Evolutionary conservation across 1,140 invertebrate genomes (phyloP).

Genomic region (Pachyrhynchus sulphureomaculatus): DNA sequence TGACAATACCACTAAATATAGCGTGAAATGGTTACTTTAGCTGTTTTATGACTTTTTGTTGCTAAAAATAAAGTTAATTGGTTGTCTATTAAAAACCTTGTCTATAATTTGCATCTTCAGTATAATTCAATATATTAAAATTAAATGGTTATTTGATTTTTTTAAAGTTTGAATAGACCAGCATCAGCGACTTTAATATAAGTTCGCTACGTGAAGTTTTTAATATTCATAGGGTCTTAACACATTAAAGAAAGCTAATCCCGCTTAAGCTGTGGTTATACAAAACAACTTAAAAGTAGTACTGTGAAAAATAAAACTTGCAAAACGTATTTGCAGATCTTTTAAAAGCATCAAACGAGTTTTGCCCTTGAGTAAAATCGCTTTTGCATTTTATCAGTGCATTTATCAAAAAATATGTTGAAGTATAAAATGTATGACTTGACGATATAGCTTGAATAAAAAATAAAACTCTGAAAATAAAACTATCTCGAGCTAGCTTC

Average conservation of each 20-base stretch:
- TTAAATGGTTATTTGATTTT: no score
- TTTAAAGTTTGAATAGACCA: neutral
- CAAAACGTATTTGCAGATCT: conserved; percentile 17
- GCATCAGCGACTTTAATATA: neutral
- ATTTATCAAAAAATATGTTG: conserved; percentile 20
- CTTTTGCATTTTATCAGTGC: conserved; percentile 9
- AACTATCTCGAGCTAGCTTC: neutral
- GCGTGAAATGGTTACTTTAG: no score
- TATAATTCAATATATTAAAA: no score
- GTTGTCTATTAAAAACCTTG: no score
- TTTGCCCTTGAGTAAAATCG: conserved; percentile 10
- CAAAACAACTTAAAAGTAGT: conserved; percentile 11
- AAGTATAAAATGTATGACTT: conserved; percentile 9
- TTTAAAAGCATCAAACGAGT: conserved; percentile 14
- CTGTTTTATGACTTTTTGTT: no score
- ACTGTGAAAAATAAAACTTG: conserved; percentile 9
- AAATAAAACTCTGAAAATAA: neutral
- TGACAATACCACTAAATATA: no score
- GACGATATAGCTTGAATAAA: conserved; percentile 15
- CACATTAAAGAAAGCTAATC: conserved; percentile 11
- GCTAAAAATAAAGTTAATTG: no score
- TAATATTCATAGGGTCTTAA: conserved; percentile 14
- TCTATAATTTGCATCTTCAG: no score
- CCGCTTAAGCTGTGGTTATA: conserved; percentile 10
- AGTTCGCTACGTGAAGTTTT: neutral